Base-by-base conservation (phyloP, 2,888 invertebrate genomes). In the Gymnosoma rotundatum region DNA sequence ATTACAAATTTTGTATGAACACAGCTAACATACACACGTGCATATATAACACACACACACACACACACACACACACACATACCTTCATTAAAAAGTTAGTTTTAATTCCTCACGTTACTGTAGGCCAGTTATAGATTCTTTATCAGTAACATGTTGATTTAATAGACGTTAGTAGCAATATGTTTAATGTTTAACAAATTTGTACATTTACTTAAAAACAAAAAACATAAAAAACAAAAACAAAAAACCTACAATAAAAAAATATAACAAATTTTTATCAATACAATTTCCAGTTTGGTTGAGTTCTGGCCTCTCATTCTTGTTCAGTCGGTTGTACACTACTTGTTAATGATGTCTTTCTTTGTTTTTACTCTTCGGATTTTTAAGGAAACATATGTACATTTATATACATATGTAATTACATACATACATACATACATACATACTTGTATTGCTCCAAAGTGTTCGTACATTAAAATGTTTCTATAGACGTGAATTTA, bases 131-230 rank as follows among this genome's bases (percentile, higher is more conserved):
- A 56, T 69, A 69, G 56, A 50, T 48, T 69, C 56, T 83, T 42
- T 83, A 83, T 83, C 83, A 78, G 73, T 63, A 56, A 56, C 69
- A 78, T 54, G 83, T 73, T 67, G 63, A 76, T 56, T 64, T 56
- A 56, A 58, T 72, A 74, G 38, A 12, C 42, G 78, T 72, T 76
- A 78, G 20, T 50, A 63, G 69, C 69, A 50, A 48, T 50, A 20
- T 50, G n/a, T 64, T 52, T 61, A 45, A 66, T 32, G 58, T 63
- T 56, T 54, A 60, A 45, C 67, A 67, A 66, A 73, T n/a, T n/a
- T 73, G 73, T 45, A 61, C 38, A 48, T 52, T n/a, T n/a, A 61
- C 16, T 18, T 8, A 20, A 9, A 52, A 9, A 18, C n/a, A 52
- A 14, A 48, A 66, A 20, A 48, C 48, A 78, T 50, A 61, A 54